phyloP scores from a whole-genome alignment of 2,888 invertebrate species.

The Keiferia lycopersicella region DNA sequence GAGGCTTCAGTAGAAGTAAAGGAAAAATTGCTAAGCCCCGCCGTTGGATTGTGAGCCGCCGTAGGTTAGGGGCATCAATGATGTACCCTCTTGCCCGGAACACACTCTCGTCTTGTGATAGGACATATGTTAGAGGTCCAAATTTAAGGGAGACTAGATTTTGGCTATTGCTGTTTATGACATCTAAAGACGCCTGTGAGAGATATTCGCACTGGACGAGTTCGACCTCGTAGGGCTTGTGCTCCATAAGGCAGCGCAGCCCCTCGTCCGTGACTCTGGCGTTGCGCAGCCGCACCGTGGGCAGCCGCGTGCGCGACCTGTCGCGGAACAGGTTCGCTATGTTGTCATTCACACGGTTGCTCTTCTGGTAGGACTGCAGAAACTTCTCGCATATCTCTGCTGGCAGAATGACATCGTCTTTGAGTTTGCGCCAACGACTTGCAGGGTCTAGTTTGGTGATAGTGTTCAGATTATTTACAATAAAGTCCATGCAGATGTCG shows the following conservation, averaged over 20 bases:
- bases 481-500: slow-evolving; percentile 83
- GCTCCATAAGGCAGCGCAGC: slow-evolving; percentile 85
- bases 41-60: slow-evolving; percentile 81
- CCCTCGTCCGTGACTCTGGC: slow-evolving; percentile 87
- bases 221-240: slow-evolving; percentile 87
- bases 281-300: slow-evolving; percentile 85
- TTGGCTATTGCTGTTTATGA: slow-evolving; percentile 85
- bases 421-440: slow-evolving; percentile 74
- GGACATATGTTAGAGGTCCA: slow-evolving; percentile 84
- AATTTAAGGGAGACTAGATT: slow-evolving; percentile 86
- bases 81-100: slow-evolving; percentile 73
- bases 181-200: slow-evolving; percentile 82
- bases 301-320: slow-evolving; percentile 84
- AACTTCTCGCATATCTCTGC: slow-evolving; percentile 87
- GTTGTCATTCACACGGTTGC: slow-evolving; percentile 82
- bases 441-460: slow-evolving; percentile 77
- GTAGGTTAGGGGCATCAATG: slow-evolving; percentile 82
- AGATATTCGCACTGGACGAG: slow-evolving; percentile 87
- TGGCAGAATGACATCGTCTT: slow-evolving; percentile 84
- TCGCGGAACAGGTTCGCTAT: slow-evolving; percentile 88
- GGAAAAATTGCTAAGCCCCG: slow-evolving; percentile 71
- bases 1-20: slow-evolving; percentile 80
- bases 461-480: slow-evolving; percentile 83
- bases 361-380: slow-evolving; percentile 80
- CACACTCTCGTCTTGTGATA: slow-evolving; percentile 75